Evolutionary conservation across 2,888 invertebrate genomes (phyloP), one percentile per base, ranked within the genome.

Genomic region (Limenitis camilla): DNA sequence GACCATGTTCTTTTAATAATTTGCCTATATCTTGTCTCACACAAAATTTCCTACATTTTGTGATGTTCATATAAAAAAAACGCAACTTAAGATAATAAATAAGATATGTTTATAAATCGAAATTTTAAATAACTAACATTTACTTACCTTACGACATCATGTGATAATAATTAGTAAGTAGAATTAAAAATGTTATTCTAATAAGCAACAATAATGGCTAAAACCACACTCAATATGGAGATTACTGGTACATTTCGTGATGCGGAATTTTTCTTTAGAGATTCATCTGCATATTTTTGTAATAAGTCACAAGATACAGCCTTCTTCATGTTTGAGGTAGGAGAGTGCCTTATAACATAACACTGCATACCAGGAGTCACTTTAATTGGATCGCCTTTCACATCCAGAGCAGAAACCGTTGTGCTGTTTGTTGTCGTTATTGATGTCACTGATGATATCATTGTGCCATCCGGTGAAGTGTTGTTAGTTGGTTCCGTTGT

Each of bases 281-380:
- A 85, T 53, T 76, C 71, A 28, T 74, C 74, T 4, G 85, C 82
- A 50, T 85, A 86, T 10, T 74, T 71, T 60, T 84, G 83, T 52
- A 86, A 61, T 7, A 85, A 56, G 29, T 78, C 79, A 62, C 85
- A 86, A 4, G 78, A 76, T 2, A 86, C 74, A 35, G 64, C 60
- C 53, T 74, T 78, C 56, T 60, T 75, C 82, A 82, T 78, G 33
- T 71, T 73, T 6, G 70, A 66, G 0, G 63, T 52, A 2, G 78
- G 60, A 8, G 72, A 71, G 42, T 60, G 63, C 39, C 81, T 70
- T 9, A 83, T 73, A 5, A 86, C 74, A 59, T 73, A 85, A 55
- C 85, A 86, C 62, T 76, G 61, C 84, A 83, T 83, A 5, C 77
- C 79, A 1, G 80, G 78, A 6, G 85, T 85, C 32, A 86, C 84